phyloP scores from a whole-genome alignment of 2,888 invertebrate genomes.

The Galeruca laticollis region DNA sequence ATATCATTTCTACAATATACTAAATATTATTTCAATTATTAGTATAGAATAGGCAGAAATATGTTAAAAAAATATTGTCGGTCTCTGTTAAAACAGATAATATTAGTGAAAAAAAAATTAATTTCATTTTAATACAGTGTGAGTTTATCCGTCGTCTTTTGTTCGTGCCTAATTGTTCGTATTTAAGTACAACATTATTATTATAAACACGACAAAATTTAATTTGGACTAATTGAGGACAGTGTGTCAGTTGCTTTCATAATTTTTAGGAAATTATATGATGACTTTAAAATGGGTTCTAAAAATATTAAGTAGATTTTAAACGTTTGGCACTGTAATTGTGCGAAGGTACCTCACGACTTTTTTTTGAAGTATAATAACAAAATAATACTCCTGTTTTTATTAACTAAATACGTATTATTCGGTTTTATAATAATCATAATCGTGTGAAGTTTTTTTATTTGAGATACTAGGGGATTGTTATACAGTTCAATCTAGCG shows the following conservation, averaged over 20 bases:
- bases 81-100: slow-evolving; percentile 1
- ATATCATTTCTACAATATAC: too few species aligned
- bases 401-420: background rate
- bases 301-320: slow-evolving; percentile 12
- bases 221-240: slow-evolving; percentile 16
- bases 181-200: slow-evolving; percentile 11
- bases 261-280: slow-evolving; percentile 8
- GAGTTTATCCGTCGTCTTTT: background rate
- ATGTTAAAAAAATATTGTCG: too few species aligned
- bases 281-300: slow-evolving; percentile 9
- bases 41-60: too few species aligned
- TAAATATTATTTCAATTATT: too few species aligned
- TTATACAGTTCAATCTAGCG: background rate
- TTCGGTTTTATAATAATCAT: background rate
- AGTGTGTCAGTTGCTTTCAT: slow-evolving; percentile 9
- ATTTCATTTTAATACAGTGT: slow-evolving; percentile 20
- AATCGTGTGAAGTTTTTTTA: background rate
- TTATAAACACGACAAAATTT: background rate
- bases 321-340: background rate
- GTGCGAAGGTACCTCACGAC: background rate
- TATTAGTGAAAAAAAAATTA: slow-evolving; percentile 19
- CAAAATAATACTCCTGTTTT: background rate
- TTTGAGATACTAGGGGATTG: background rate
- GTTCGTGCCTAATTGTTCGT: slow-evolving; percentile 28
- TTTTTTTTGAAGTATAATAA: background rate